phyloP scores from a whole-genome alignment of 1,140 invertebrate species.

The Lucilia sericata region DNA sequence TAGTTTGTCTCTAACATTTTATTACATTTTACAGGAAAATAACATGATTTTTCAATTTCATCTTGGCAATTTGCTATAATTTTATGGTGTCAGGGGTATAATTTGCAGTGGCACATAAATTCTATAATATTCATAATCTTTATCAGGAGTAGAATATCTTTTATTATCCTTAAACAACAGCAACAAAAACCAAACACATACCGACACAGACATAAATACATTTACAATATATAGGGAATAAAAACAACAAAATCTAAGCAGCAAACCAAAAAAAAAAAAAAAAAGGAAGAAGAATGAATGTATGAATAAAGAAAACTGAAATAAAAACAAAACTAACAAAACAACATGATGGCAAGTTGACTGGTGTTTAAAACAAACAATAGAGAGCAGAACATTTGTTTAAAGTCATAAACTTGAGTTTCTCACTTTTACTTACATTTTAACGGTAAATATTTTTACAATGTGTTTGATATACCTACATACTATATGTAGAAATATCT shows the following conservation, averaged over 20 bases:
- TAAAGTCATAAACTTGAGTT: neutral
- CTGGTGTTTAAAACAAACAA: neutral
- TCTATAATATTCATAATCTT: conserved; percentile 42
- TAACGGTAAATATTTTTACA: neutral
- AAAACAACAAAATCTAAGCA: neutral
- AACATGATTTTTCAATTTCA: conserved; percentile 44
- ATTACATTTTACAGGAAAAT: neutral
- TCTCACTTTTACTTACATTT: neutral
- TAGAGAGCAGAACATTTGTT: neutral
- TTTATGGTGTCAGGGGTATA: conserved; percentile 43
- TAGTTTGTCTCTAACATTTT: too few relatives aligned
- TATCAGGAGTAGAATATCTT: conserved; percentile 40
- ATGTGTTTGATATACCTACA: neutral
- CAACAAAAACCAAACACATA: neutral
- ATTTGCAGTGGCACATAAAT: conserved; percentile 43
- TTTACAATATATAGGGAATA: neutral
- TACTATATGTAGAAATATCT: neutral
- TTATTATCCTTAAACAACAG: conserved; percentile 26
- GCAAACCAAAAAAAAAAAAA: neutral
- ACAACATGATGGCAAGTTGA: conserved; percentile 4
- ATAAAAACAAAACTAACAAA: neutral
- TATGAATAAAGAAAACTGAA: neutral
- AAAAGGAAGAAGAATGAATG: neutral
- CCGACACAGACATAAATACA: neutral
- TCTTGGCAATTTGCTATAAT: conserved; percentile 38